Percentiles rank a stretch among this genome's conserved stretches.
phyloP scores from a whole-genome alignment of 2,113 vertebrate species.

The Oncorhynchus nerka region DNA sequence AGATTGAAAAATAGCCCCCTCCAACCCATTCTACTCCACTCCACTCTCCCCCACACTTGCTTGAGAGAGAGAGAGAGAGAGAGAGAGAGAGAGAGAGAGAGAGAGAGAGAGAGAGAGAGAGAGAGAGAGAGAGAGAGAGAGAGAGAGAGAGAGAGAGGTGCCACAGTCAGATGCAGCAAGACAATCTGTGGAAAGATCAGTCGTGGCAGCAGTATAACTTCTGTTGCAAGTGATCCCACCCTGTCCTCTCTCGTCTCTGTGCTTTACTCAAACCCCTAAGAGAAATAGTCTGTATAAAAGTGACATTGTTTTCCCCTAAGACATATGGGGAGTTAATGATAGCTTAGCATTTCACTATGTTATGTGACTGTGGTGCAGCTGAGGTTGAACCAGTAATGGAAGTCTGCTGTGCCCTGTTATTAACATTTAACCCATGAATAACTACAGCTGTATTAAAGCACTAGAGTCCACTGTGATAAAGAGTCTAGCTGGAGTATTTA shows the following conservation, averaged over 20 bases:
- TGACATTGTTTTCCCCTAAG: constrained; percentile 43
- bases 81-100: constrained; percentile 43
- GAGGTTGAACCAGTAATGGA: constrained; percentile 54
- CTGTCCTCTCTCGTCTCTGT: constrained; percentile 27
- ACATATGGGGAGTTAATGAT: constrained; percentile 35
- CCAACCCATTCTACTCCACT: constrained; percentile 26
- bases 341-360: constrained; percentile 29
- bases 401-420: constrained; percentile 52
- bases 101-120: constrained; percentile 34
- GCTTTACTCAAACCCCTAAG: background rate
- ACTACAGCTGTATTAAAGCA: constrained; percentile 49
- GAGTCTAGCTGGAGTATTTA: constrained; percentile 56
- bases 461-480: constrained; percentile 52
- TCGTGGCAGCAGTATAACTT: constrained; percentile 41
- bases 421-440: constrained; percentile 62
- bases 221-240: constrained; percentile 42
- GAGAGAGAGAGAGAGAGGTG: constrained; percentile 24
- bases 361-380: constrained; percentile 26
- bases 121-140: constrained; percentile 43
- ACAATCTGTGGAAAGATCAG: constrained; percentile 59
- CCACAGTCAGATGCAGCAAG: constrained; percentile 40
- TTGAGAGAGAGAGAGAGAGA: background rate
- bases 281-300: constrained; percentile 50
- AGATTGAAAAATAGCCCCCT: constrained; percentile 32
- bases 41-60: constrained; percentile 12